phyloP scores from a whole-genome alignment of 1,140 invertebrate genomes.

The Telenomus remus region DNA sequence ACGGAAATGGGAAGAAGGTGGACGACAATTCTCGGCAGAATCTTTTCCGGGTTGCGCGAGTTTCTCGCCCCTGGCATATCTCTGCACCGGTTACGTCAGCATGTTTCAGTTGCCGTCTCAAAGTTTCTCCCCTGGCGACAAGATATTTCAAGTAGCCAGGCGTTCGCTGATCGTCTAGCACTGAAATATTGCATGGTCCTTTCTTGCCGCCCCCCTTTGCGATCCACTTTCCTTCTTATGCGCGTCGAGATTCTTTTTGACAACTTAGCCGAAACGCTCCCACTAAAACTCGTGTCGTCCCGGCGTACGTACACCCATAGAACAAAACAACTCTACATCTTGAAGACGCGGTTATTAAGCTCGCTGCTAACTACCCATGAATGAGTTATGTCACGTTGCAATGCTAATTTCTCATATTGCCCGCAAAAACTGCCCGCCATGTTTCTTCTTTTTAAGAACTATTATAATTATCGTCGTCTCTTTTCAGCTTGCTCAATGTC shows the following conservation, averaged over 20 bases:
- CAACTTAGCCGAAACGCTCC: constrained; percentile 28
- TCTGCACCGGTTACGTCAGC: constrained; percentile 72
- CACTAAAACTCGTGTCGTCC: constrained; percentile 19
- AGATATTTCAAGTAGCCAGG: constrained; percentile 73
- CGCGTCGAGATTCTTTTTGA: constrained; percentile 31
- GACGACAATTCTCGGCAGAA: constrained; percentile 29
- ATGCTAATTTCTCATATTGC: constrained; percentile 69
- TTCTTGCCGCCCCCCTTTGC: constrained; percentile 53
- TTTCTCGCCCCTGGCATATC: constrained; percentile 61
- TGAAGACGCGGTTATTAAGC: constrained; percentile 66
- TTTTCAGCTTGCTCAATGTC: not conserved
- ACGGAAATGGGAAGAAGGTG: constrained; percentile 21
- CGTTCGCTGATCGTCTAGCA: constrained; percentile 65
- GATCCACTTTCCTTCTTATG: constrained; percentile 38
- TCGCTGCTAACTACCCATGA: constrained; percentile 70
- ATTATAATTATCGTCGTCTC: not conserved
- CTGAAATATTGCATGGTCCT: constrained; percentile 72
- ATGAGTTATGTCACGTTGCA: constrained; percentile 64
- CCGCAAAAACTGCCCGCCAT: constrained; percentile 53
- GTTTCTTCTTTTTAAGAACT: constrained; percentile 4
- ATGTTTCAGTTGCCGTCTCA: constrained; percentile 70
- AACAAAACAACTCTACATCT: constrained; percentile 63
- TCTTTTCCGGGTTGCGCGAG: constrained; percentile 45
- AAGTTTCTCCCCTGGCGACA: constrained; percentile 70
- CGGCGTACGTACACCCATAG: constrained; percentile 39